Percentiles rank a stretch among this genome's conserved stretches.
These are phyloP conservation scores for Lochmaea crataegi DNA, from an alignment of 2,888 invertebrate genomes.

Conservation along the genomic window DNA sequence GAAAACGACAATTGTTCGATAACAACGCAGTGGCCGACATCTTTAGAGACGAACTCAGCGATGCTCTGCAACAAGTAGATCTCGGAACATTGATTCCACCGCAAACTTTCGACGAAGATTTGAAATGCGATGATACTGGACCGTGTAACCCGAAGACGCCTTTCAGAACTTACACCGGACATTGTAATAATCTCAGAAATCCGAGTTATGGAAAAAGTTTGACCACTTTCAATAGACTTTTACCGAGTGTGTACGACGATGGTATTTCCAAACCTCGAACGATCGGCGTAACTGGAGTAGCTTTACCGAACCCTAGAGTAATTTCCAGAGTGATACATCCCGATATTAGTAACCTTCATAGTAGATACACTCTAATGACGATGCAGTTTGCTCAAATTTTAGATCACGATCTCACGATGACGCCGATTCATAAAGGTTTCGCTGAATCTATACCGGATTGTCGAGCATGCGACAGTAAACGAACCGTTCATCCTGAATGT, in stretches of 20 bases:
- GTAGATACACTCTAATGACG: constrained; percentile 88
- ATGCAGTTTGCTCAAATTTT: constrained; percentile 97
- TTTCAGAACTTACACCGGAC: constrained; percentile 82
- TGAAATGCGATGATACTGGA: constrained; percentile 76
- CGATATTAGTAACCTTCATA: constrained; percentile 90
- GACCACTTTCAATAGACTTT: constrained; percentile 84
- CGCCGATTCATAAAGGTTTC: constrained; percentile 91
- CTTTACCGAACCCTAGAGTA: constrained; percentile 86
- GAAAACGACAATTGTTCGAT: constrained; percentile 81
- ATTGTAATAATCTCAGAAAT: constrained; percentile 88
- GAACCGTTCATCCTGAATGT: constrained; percentile 93
- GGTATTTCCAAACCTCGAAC: constrained; percentile 84
- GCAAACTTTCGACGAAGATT: constrained; percentile 73
- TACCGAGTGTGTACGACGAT: constrained; percentile 90
- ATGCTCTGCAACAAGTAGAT: constrained; percentile 83
- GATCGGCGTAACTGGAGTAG: constrained; percentile 79
- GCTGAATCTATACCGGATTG: constrained; percentile 92
- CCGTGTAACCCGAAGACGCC: constrained; percentile 79
- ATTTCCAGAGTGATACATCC: constrained; percentile 92
- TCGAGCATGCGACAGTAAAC: constrained; percentile 86
- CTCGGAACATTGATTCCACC: constrained; percentile 77
- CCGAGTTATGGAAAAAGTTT: constrained; percentile 86
- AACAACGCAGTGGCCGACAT: constrained; percentile 70
- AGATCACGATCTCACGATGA: constrained; percentile 95
- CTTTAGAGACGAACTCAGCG: constrained; percentile 77